Evolutionary conservation across 2,888 invertebrate genomes (phyloP).

Genomic region (Eupithecia tripunctaria): DNA sequence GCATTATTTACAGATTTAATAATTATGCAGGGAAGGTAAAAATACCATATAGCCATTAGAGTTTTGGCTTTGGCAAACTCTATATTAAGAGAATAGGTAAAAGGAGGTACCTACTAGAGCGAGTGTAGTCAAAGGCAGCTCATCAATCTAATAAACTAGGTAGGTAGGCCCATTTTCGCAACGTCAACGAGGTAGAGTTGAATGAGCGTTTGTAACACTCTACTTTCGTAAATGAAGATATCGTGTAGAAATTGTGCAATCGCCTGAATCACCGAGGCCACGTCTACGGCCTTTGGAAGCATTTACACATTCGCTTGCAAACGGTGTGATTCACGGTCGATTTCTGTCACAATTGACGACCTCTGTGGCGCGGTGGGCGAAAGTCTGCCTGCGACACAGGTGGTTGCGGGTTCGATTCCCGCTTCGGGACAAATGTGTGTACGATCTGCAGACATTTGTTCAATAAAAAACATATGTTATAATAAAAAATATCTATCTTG

Average conservation of each 20-base stretch:
- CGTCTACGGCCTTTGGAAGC: conserved; percentile 37
- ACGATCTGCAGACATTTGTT: too few species aligned
- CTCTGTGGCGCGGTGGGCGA: too few species aligned
- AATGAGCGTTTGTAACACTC: conserved; percentile 65
- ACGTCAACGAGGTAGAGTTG: conserved; percentile 52
- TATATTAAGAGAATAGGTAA: too few species aligned
- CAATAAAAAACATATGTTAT: too few species aligned
- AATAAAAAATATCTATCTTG: too few species aligned
- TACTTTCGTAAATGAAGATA: conserved; percentile 77
- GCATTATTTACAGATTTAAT: too few species aligned
- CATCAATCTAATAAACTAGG: not conserved
- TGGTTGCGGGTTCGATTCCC: too few species aligned
- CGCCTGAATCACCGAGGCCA: conserved; percentile 65
- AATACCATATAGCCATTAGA: too few species aligned
- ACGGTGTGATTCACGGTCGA: not conserved
- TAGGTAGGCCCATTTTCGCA: conserved; percentile 47
- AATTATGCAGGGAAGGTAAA: too few species aligned
- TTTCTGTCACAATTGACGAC: not conserved
- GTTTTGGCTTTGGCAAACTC: too few species aligned
- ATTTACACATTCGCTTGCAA: conserved; percentile 4
- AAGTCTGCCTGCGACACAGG: too few species aligned
- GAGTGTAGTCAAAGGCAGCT: not conserved
- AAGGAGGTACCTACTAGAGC: not conserved
- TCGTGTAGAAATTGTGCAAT: conserved; percentile 74
- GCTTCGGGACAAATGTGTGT: too few species aligned